A percentile compares a stretch with the other conserved stretches of the same genome.
Evolutionary conservation across 2,113 vertebrate genomes (phyloP).

Genomic region (Neodontobutis hainanensis): DNA sequence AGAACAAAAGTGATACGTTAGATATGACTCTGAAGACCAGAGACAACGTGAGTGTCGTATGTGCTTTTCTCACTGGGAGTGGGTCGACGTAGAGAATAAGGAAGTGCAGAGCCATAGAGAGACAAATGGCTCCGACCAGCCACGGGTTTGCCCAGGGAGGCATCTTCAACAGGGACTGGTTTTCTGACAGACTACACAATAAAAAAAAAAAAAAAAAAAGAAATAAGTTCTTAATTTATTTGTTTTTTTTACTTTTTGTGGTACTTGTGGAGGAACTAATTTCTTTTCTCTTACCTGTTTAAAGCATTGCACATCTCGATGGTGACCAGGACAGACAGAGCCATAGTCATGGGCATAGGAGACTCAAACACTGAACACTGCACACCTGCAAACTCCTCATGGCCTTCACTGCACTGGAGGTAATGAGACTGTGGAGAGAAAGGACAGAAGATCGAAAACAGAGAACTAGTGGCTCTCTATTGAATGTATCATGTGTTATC

Average conservation of each 20-base stretch:
- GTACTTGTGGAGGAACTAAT: not conserved
- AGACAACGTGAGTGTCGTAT: not conserved
- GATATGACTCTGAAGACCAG: no score
- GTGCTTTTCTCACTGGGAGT: conserved; percentile 72
- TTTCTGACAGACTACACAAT: conserved; percentile 79
- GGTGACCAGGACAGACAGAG: conserved; percentile 81
- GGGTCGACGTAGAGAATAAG: conserved; percentile 83
- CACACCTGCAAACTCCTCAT: conserved; percentile 78
- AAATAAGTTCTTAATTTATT: not conserved
- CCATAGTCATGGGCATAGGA: conserved; percentile 83
- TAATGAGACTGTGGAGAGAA: conserved; percentile 76
- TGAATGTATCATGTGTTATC: no score
- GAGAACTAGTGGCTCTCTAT: no score
- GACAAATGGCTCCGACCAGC: conserved; percentile 82
- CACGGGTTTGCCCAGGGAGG: conserved; percentile 83
- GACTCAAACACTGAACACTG: conserved; percentile 83
- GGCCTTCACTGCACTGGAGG: conserved; percentile 80
- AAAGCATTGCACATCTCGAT: conserved; percentile 85
- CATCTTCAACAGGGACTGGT: conserved; percentile 84
- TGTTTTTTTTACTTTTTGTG: not conserved
- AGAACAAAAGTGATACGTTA: not conserved
- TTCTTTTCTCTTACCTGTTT: conserved; percentile 73
- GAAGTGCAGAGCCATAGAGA: conserved; percentile 83
- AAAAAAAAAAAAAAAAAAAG: no score
- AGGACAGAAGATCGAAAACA: not conserved